Base-by-base conservation (phyloP, 2,888 invertebrate genomes). In the Keiferia lycopersicella region DNA sequence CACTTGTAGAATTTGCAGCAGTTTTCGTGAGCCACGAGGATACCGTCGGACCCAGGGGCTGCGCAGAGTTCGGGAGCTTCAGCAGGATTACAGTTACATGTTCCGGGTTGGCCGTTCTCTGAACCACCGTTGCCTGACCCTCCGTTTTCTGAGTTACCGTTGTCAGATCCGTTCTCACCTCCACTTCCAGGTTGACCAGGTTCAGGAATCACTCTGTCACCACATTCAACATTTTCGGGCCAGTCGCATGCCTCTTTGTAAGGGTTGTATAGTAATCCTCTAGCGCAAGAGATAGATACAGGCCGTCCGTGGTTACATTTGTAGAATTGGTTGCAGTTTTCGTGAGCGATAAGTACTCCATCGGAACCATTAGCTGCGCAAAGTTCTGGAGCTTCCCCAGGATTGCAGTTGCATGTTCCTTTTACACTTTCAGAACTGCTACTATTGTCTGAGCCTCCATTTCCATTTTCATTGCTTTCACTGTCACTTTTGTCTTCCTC, bases 1-100 rank as follows among this genome's bases (percentile, higher is more conserved):
- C 84, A 85, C 59, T 71, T 73, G 64, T 83, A 83, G 57, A 75
- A 83, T 61, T 75, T 65, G 50, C 78, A 75, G 66, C 83, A 83
- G 38, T 70, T 69, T 69, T 78, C 73, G 58, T 83, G 77, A 16
- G 79, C 75, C 0, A 80, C 66, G 0, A 81, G 63, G 1, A 69
- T 58, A 1, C 78, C 79, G 2, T 82, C 75, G 4, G 81, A 78
- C 12, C 68, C 72, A 7, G 69, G 63, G 10, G 67, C 65, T 11
- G 70, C 66, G 57, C 82, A 83, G 10, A 82, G 76, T 0, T 66
- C 53, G 0, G 73, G 67, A 26, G 79, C 80, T 66, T 78, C 72
- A 0, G 63, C 68, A 4, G 74, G 75, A 18, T 74, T 67, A 34
- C 71, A 68, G 34, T 71, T 73, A 50, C 75, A 71, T 16, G 64